Percentiles rank a stretch among this genome's conserved stretches.
These are phyloP conservation scores for Cyclina sinensis DNA, from an alignment of 1,140 invertebrate genomes.

Conservation along the genomic window DNA sequence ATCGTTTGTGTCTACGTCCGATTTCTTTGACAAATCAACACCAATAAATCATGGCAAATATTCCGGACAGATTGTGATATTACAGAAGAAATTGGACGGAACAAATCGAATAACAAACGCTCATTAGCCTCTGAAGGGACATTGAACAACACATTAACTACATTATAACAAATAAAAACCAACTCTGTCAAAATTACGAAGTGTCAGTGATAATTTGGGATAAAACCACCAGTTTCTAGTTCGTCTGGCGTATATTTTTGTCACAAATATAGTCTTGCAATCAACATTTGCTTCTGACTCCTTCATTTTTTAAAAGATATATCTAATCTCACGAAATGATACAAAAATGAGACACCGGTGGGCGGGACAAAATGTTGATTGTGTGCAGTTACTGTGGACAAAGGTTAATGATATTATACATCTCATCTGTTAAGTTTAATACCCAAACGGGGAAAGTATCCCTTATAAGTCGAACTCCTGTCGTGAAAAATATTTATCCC, in stretches of 20 bases:
- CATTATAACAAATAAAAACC: constrained; percentile 58
- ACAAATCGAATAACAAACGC: constrained; percentile 62
- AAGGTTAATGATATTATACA: constrained; percentile 64
- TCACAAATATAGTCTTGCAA: no score
- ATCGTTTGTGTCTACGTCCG: not conserved
- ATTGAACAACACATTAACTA: constrained; percentile 38
- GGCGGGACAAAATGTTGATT: constrained; percentile 44
- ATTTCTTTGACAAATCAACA: constrained; percentile 3
- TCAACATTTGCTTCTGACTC: no score
- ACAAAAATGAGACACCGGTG: no score
- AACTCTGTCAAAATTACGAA: constrained; percentile 53
- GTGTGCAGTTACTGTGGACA: constrained; percentile 6
- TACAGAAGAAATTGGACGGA: constrained; percentile 36
- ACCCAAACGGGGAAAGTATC: not conserved
- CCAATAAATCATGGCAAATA: constrained; percentile 23
- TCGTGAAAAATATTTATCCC: constrained; percentile 55
- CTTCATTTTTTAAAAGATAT: no score
- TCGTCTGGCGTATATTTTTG: not conserved
- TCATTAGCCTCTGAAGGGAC: constrained; percentile 42
- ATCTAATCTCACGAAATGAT: no score
- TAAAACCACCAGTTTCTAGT: constrained; percentile 8
- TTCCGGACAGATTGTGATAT: constrained; percentile 47
- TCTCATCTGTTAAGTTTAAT: constrained; percentile 37
- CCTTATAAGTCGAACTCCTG: constrained; percentile 47
- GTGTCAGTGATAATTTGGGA: constrained; percentile 26